Evolutionary conservation across 2,888 invertebrate genomes (phyloP).

Genomic region (Ditula angustiorana): DNA sequence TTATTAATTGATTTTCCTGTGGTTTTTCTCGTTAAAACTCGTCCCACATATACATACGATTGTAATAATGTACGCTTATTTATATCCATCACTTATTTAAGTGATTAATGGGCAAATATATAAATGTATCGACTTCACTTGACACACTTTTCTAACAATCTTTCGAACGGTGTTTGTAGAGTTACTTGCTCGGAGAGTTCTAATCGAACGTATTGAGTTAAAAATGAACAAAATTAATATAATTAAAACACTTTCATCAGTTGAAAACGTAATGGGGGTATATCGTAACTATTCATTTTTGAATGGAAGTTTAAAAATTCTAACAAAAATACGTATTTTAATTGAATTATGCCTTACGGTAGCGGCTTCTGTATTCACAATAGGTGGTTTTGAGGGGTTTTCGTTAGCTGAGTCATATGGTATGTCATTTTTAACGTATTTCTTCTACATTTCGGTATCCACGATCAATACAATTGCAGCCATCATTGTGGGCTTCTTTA

Average conservation of each 20-base stretch:
- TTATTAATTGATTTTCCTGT: no score
- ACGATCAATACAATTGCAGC: background rate
- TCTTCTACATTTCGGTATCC: background rate
- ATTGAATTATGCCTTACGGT: background rate
- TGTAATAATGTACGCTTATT: no score
- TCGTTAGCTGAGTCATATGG: background rate
- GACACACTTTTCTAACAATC: no score
- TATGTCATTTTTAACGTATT: background rate
- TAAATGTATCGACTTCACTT: no score
- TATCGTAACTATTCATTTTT: background rate
- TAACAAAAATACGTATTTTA: background rate
- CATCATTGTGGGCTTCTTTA: background rate
- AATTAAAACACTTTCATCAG: background rate
- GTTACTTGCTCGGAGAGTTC: no score
- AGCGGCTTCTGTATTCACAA: background rate
- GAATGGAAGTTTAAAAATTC: background rate
- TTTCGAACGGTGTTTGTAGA: no score
- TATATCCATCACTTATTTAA: no score
- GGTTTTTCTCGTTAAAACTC: no score
- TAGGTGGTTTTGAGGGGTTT: background rate
- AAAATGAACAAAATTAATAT: background rate
- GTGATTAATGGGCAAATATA: no score
- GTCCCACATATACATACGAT: no score
- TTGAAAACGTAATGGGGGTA: background rate
- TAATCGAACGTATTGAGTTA: background rate